Percentiles rank a stretch among this genome's conserved stretches.
Evolutionary conservation across 2,797 vertebrate species (phyloP).

Genomic region (Lepus townsendii): DNA sequence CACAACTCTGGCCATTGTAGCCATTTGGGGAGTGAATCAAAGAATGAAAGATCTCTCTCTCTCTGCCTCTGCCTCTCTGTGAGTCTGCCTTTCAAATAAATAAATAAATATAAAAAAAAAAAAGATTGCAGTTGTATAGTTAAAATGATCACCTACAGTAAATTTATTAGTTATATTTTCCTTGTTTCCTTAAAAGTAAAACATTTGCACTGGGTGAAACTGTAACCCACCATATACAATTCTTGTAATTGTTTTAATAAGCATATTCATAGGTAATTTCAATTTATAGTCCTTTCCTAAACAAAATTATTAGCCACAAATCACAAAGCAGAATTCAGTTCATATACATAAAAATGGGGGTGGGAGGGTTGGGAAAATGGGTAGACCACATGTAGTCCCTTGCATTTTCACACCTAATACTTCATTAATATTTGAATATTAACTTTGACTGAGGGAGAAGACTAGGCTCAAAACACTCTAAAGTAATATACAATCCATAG

Average conservation of each 20-base stretch:
- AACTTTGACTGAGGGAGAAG: not conserved
- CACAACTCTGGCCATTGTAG: too few species aligned
- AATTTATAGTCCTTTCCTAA: conserved; percentile 56
- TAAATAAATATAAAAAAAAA: too few species aligned
- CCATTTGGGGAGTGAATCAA: too few species aligned
- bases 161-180: conserved; percentile 33
- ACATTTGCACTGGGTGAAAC: not conserved
- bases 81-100: too few species aligned
- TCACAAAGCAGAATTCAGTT: conserved; percentile 51
- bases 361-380: conserved; percentile 12
- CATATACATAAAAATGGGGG: not conserved
- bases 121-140: conserved; percentile 18
- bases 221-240: not conserved
- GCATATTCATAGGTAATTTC: not conserved
- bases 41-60: too few species aligned
- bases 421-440: conserved; percentile 36
- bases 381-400: not conserved
- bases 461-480: not conserved
- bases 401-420: not conserved
- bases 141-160: conserved; percentile 1
- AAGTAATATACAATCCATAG: not conserved
- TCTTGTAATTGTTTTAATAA: not conserved
- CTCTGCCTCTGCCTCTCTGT: too few species aligned
- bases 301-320: not conserved
- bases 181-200: conserved; percentile 50